Evolutionary conservation across 1,140 invertebrate genomes (phyloP), one percentile per base, ranked within the genome.

Genomic region (Gerris buenoi): DNA sequence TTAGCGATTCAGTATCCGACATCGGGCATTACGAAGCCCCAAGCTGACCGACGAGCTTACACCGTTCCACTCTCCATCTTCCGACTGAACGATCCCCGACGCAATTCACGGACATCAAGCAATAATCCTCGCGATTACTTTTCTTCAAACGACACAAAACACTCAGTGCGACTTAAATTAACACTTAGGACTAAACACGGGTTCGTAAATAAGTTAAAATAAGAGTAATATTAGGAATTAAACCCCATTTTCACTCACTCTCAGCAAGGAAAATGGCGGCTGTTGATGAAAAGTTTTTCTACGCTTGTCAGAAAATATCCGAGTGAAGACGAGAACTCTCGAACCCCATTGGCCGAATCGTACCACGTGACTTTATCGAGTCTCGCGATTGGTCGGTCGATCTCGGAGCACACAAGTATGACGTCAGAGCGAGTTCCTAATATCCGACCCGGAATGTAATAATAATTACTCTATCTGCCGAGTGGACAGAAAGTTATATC

Each of bases 251-350:
- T 81, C 80, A 82, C 84, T 81, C 80, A 68, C 63, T 67, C 59
- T 62, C 68, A 46, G 82, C 82, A 84, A 82, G 83, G 86, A 90
- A 90, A 85, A 91, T 91, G 88, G 88, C 88, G 87, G 88, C 87
- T 89, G 87, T 89, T 89, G 88, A 88, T 88, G 87, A 88, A 84
- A 87, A 88, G 84, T 89, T 89, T 88, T 88, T 87, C 85, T 89
- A 88, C 86, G 87, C 87, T 89, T 88, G 88, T 89, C 87, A 89
- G 85, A 87, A 88, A 82, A 86, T 86, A 83, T 83, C 86, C 86
- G 86, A 86, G 83, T 83, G 81, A 79, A 80, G 81, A 83, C 77
- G 79, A 77, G 73, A 70, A 62, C 67, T 64, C 72, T 71, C 73
- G 68, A 26, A 66, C 75, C 64, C 76, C 75, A 85, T 85, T 85